Evolutionary conservation across 1,140 invertebrate species (phyloP).

Genomic region (Heliconius congener): DNA sequence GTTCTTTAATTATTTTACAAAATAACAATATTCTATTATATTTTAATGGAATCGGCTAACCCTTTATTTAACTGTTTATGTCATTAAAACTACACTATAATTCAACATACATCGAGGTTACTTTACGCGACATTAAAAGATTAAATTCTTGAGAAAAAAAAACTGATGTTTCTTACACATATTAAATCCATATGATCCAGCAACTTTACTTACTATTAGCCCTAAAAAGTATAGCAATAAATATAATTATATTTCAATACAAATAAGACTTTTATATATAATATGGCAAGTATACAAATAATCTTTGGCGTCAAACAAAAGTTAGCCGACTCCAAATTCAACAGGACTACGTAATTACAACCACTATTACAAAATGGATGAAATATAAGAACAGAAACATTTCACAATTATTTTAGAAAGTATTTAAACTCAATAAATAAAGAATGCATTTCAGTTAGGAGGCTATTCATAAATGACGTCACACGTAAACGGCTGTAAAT

Average conservation of each 20-base stretch:
- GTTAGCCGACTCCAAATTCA: neutral
- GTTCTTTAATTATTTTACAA: neutral
- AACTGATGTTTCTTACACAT: neutral
- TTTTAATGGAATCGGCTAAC: neutral
- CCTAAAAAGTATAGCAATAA: neutral
- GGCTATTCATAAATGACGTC: too few relatives aligned
- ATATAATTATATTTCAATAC: neutral
- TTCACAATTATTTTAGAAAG: neutral
- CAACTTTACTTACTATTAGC: neutral
- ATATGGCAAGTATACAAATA: conserved; percentile 10
- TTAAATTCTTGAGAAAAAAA: too few relatives aligned
- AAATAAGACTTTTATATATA: neutral
- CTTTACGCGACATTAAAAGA: neutral
- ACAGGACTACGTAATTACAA: neutral
- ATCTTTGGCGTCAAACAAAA: conserved; percentile 12
- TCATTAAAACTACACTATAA: neutral
- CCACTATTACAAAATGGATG: neutral
- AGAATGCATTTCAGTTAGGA: too few relatives aligned
- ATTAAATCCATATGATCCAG: neutral
- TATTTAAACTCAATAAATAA: too few relatives aligned
- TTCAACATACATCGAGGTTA: neutral
- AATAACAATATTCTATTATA: neutral
- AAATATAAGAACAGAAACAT: neutral
- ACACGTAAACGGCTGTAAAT: too few relatives aligned
- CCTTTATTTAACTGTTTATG: neutral